Evolutionary conservation across 92 coral and sea anemone genomes (phyloP), one percentile per base, ranked within the genome.

Genomic region (Micromussa lordhowensis): DNA sequence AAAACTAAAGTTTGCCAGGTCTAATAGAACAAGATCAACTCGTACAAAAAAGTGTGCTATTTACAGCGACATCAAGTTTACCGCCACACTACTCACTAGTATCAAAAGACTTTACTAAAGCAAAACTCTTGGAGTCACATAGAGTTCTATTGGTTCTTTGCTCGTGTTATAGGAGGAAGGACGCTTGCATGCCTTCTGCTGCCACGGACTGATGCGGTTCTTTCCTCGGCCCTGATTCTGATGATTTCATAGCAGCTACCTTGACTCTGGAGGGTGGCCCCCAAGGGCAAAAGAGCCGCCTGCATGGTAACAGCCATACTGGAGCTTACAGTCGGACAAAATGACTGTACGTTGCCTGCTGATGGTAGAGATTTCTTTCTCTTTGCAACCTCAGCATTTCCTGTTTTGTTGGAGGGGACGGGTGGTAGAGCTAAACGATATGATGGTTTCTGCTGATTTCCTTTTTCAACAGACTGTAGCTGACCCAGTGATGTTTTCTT

Each of bases 161-260:
- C 51, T 31, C 16, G 77, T 3, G 66, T 21, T 61, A 86, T 86
- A 6, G 89, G 89, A 63, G 83, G 83, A 48, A 86, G 89, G 12
- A 68, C 53, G 26, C 77, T 21, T 34, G 55, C 83, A 49, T 77
- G 36, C 81, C 49, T 24, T 19, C 75, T 71, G 1, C 80, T 58
- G 38, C 81, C 30, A 13, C 51, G 9, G 35, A 86, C 77, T 29
- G 51, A 44, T 8, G 83, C 44, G 17, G 83, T 40, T 28, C 89
- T 77, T n/a, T 86, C 83, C 54, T 86, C 89, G 0, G 89, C 40
- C 58, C 34, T 86, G 77, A 86, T 68, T 29, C 89, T 63, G 28
- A 77, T 77, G 35, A 77, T 68, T 19, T 86, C 83, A 34, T 75
- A 40, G 68, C 83, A 22, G 83, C 83, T 77, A 6, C 83, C 83